Percentiles rank a stretch among this genome's conserved stretches.
These are phyloP conservation scores for Corythucha ciliata DNA, from an alignment of 2,888 invertebrate species.

Conservation along the genomic window DNA sequence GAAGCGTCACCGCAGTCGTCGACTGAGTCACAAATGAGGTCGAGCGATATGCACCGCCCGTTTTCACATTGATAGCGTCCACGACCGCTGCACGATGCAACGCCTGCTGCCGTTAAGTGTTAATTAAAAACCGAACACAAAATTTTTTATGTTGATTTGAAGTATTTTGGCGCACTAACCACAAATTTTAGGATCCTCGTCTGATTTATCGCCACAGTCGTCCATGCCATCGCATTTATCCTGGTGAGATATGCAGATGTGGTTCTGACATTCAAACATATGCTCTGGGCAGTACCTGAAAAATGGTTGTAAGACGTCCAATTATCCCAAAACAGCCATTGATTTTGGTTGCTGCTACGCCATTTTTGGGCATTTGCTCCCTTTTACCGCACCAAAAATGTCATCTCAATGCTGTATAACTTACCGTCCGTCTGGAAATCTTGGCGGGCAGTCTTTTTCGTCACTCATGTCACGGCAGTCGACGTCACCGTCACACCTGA, in stretches of 20 bases:
- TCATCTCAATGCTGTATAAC: neutral
- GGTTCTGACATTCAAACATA: constrained; percentile 78
- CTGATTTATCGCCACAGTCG: constrained; percentile 86
- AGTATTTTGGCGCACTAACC: constrained; percentile 40
- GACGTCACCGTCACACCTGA: constrained; percentile 80
- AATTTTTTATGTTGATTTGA: neutral
- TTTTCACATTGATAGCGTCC: constrained; percentile 84
- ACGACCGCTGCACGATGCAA: constrained; percentile 67
- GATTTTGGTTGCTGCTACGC: neutral
- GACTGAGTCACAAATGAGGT: constrained; percentile 80
- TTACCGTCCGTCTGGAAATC: constrained; percentile 43
- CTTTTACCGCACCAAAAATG: neutral
- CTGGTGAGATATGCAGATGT: constrained; percentile 79
- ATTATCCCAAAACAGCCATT: neutral
- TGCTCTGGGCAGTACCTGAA: constrained; percentile 74
- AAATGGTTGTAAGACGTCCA: neutral
- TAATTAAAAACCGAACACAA: constrained; percentile 1
- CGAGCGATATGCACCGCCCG: constrained; percentile 72
- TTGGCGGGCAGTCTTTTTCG: constrained; percentile 79
- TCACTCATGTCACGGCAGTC: constrained; percentile 86
- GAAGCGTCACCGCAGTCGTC: constrained; percentile 92
- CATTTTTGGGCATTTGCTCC: neutral
- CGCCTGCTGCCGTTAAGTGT: constrained; percentile 54
- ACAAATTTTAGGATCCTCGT: constrained; percentile 72
- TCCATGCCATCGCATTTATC: constrained; percentile 90